Conservation (phyloP, 2,113 vertebrate genomes). For the Sphyrna mokarran region DNA sequence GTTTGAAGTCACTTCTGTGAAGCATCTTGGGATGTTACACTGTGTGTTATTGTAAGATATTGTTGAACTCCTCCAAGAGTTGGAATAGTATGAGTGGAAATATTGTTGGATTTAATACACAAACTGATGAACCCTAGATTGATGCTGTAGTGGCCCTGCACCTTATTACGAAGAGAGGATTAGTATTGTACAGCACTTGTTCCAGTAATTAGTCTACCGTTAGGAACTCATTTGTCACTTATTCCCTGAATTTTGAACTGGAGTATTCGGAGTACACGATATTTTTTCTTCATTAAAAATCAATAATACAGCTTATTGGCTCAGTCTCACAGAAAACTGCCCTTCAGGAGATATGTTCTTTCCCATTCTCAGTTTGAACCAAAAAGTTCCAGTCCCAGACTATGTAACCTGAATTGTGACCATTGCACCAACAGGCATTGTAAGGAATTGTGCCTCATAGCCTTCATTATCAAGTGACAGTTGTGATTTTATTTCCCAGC, state of each 20-base stretch:
- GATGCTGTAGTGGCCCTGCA: not conserved
- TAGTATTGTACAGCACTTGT: not conserved
- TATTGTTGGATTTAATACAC: not conserved
- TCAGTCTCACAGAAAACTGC: not conserved
- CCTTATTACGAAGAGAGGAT: not conserved
- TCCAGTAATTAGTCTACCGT: not conserved
- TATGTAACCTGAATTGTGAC: not conserved
- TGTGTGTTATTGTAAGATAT: not conserved
- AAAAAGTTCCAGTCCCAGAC: not conserved
- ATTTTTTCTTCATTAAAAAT: not conserved
- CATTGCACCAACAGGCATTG: not conserved
- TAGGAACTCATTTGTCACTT: not conserved
- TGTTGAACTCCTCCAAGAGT: not conserved
- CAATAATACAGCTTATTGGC: not conserved
- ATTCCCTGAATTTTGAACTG: not conserved
- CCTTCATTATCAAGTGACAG: not conserved
- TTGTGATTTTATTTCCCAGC: not conserved
- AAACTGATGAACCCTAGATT: no score
- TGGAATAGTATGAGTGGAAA: not conserved
- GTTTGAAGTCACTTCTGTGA: not conserved
- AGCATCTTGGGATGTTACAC: no score
- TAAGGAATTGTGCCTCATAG: not conserved
- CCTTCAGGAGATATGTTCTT: not conserved
- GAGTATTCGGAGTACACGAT: no score
- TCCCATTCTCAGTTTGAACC: not conserved